Conservation (phyloP, 2,888 invertebrate genomes). For the Ctena decussata region DNA sequence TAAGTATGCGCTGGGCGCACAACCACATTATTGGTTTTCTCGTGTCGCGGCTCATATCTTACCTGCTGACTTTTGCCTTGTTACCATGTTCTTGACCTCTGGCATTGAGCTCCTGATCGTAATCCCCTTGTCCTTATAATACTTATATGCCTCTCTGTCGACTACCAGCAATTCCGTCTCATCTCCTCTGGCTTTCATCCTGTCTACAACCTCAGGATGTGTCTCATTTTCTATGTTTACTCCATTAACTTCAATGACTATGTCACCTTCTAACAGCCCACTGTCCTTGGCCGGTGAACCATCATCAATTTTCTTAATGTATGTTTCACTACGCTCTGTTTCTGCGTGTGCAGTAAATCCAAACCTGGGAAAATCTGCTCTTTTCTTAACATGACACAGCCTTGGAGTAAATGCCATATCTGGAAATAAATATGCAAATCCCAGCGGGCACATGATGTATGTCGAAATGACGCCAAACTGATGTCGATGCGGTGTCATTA, state of each 20-base stretch:
- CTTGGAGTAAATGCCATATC: slow-evolving; percentile 87
- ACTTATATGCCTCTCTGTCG: slow-evolving; percentile 91
- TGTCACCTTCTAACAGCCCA: slow-evolving; percentile 93
- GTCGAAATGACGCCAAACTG: too few relatives aligned
- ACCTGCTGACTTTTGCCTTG: too few relatives aligned
- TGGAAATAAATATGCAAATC: too few relatives aligned
- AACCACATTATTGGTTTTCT: too few relatives aligned
- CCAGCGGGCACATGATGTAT: too few relatives aligned
- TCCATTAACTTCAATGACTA: slow-evolving; percentile 93
- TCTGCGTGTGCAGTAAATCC: slow-evolving; percentile 99
- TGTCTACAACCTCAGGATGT: slow-evolving; percentile 96
- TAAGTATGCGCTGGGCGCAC: too few relatives aligned
- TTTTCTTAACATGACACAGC: slow-evolving; percentile 94
- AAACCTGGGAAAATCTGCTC: slow-evolving; percentile 97
- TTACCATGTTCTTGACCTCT: slow-evolving; percentile 61
- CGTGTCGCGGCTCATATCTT: too few relatives aligned
- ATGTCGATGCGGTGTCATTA: too few relatives aligned
- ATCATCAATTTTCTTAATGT: slow-evolving; percentile 97
- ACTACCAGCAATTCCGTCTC: slow-evolving; percentile 97
- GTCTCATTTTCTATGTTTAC: slow-evolving; percentile 95
- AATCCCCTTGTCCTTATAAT: slow-evolving; percentile 90
- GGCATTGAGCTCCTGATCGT: slow-evolving; percentile 69
- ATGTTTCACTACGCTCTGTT: slow-evolving; percentile 97
- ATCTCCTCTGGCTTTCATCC: slow-evolving; percentile 94
- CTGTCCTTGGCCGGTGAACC: slow-evolving; percentile 89